Conservation (phyloP, 2,888 invertebrate species). For the Epinotia bilunana region DNA sequence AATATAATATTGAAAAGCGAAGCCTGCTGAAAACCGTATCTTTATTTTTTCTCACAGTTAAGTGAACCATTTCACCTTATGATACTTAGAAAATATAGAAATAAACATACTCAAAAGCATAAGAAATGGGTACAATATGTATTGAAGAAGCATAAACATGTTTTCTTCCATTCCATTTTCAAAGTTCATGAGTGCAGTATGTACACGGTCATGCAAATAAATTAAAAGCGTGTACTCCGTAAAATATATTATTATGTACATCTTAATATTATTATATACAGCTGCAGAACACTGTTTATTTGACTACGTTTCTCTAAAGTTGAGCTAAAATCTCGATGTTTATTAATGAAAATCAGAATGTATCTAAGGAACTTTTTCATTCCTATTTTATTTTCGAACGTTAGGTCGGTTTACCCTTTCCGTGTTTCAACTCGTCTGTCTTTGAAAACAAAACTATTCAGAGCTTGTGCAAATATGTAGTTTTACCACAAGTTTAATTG, state of each 20-base stretch:
- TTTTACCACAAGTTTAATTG: conserved; percentile 33
- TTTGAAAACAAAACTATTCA: conserved; percentile 25
- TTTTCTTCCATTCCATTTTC: not conserved
- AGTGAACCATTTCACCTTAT: no score
- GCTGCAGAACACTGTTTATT: not conserved
- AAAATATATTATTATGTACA: not conserved
- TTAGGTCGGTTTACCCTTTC: conserved; percentile 9
- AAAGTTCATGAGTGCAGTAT: not conserved
- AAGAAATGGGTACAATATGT: not conserved
- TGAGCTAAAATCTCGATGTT: not conserved
- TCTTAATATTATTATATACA: not conserved
- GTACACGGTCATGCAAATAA: not conserved
- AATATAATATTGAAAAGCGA: not conserved
- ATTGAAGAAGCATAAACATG: not conserved
- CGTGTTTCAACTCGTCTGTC: not conserved
- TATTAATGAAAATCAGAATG: not conserved
- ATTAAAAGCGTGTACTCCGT: not conserved
- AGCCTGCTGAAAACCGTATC: not conserved
- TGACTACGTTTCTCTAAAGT: not conserved
- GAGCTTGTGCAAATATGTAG: conserved; percentile 34
- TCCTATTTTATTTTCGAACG: not conserved
- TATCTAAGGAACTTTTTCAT: not conserved
- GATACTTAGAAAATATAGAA: not conserved
- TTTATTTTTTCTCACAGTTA: not conserved
- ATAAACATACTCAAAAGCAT: not conserved